Percentiles rank a stretch among this genome's conserved stretches.
phyloP scores from a whole-genome alignment of 1,140 invertebrate species.

The Hormaphis cornu region DNA sequence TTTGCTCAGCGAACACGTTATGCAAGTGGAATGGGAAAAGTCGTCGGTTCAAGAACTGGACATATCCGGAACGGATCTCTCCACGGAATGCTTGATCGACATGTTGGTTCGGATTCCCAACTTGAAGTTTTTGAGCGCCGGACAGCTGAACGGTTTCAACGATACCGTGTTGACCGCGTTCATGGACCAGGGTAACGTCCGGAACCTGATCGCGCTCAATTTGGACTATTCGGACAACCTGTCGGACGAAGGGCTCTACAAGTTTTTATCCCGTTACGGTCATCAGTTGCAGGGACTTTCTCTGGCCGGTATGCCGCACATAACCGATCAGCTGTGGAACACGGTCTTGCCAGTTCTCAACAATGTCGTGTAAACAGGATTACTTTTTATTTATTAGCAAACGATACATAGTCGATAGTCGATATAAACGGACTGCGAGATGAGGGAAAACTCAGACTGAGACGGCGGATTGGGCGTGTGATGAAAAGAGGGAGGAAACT shows the following conservation, averaged over 20 bases:
- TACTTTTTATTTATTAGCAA: too few relatives aligned
- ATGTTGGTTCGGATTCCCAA: conserved; percentile 80
- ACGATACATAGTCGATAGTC: too few relatives aligned
- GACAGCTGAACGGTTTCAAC: conserved; percentile 94
- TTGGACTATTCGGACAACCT: conserved; percentile 92
- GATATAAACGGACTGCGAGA: too few relatives aligned
- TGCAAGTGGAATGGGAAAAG: conserved; percentile 97
- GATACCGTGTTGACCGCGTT: conserved; percentile 85
- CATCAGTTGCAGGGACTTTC: conserved; percentile 76
- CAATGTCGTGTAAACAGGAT: conserved; percentile 78
- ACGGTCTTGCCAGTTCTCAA: conserved; percentile 78
- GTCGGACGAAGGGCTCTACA: conserved; percentile 80
- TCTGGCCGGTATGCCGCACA: conserved; percentile 91
- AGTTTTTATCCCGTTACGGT: conserved; percentile 82
- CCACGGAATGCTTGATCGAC: conserved; percentile 84
- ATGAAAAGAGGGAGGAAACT: too few relatives aligned
- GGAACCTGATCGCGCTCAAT: conserved; percentile 78
- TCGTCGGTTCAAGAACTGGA: conserved; percentile 88
- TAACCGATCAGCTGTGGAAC: conserved; percentile 95
- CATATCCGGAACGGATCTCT: conserved; percentile 91
- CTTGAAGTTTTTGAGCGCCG: conserved; percentile 82
- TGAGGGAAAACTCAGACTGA: too few relatives aligned
- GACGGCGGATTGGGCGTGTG: too few relatives aligned
- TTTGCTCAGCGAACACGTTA: conserved; percentile 79
- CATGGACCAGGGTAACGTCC: conserved; percentile 77